Evolutionary conservation across 2,797 vertebrate species (phyloP).

Genomic region (Liasis olivaceus): DNA sequence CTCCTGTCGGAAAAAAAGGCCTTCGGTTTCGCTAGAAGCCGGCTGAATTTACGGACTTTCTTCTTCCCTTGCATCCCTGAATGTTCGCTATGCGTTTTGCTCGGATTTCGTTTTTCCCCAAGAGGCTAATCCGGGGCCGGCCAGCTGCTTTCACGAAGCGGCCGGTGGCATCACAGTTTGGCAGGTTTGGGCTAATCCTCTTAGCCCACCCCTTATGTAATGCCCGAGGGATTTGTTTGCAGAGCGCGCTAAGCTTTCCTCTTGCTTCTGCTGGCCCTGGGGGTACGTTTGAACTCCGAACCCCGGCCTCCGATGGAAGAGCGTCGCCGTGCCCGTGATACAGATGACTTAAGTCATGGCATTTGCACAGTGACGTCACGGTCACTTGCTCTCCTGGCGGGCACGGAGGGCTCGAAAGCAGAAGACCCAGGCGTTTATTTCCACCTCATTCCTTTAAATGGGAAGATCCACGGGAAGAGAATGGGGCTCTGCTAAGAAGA

Average conservation of each 20-base stretch:
- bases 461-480: neutral
- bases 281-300: neutral
- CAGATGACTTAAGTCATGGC: neutral
- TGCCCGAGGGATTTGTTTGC: accelerated
- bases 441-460: neutral
- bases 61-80: neutral
- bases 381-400: neutral
- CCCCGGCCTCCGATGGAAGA: neutral
- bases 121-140: neutral
- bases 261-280: no score
- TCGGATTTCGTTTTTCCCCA: neutral
- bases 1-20: no score
- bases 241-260: accelerated
- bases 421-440: no score
- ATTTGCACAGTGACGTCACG: neutral
- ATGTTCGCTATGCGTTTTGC: no score
- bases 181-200: constrained; percentile 37
- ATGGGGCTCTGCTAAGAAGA: accelerated
- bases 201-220: accelerated
- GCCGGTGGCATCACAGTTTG: neutral
- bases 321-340: no score
- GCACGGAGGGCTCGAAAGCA: no score
- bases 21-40: no score
- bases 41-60: no score
- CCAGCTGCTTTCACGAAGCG: constrained; percentile 9